A percentile compares a stretch with the other conserved stretches of the same genome.
Evolutionary conservation across 2,113 vertebrate species (phyloP).

Genomic region (Platysternon megacephalum): DNA sequence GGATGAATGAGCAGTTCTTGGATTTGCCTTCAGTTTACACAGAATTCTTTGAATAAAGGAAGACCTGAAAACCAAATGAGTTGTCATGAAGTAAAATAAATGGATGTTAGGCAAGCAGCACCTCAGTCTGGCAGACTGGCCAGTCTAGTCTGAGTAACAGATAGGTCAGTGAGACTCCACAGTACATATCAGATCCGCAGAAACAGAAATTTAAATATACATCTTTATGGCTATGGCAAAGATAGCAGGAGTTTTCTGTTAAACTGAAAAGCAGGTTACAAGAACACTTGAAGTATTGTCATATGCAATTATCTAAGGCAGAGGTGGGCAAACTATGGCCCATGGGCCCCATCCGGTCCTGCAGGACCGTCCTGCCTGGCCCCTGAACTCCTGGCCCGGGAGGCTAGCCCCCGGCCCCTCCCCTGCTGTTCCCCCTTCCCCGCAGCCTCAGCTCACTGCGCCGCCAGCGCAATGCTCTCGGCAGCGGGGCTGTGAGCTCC

Average conservation of each 20-base stretch:
- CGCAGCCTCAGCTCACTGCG: too few species aligned
- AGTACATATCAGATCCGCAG: neutral
- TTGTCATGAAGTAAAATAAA: neutral
- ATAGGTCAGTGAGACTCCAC: neutral
- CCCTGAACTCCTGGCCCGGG: too few species aligned
- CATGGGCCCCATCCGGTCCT: too few species aligned
- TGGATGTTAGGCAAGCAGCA: neutral
- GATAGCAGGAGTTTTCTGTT: neutral
- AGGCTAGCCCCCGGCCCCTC: too few species aligned
- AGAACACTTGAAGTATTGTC: constrained; percentile 1
- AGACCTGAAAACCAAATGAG: neutral
- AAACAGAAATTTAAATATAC: neutral
- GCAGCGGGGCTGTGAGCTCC: too few species aligned
- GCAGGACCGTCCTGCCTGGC: too few species aligned
- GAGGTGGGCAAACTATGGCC: too few species aligned
- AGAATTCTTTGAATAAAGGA: neutral
- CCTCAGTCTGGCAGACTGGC: neutral
- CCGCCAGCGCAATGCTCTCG: too few species aligned
- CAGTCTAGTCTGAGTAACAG: neutral
- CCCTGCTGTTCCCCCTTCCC: too few species aligned
- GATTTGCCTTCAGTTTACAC: neutral
- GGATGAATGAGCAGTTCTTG: neutral
- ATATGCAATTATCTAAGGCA: neutral
- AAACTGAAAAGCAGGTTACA: neutral
- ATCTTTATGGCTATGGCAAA: neutral